phyloP scores from a whole-genome alignment of 2,888 invertebrate genomes.

The Mesorhabditis spiculigera region DNA sequence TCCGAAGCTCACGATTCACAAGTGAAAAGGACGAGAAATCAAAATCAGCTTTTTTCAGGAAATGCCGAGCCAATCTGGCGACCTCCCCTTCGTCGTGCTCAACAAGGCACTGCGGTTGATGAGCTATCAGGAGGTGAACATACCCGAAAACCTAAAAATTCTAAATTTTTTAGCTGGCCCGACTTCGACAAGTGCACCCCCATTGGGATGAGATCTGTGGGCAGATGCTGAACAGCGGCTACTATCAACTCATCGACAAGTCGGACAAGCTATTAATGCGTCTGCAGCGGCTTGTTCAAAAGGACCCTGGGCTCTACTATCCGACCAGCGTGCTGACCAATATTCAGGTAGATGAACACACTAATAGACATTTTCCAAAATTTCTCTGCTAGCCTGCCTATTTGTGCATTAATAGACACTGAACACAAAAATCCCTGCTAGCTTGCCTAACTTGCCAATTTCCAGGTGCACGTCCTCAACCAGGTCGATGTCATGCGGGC shows the following conservation, averaged over 20 bases:
- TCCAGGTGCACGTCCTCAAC: slow-evolving; percentile 54
- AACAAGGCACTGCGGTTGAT: not conserved
- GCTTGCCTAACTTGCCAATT: not conserved
- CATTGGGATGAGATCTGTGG: slow-evolving; percentile 56
- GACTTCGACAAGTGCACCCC: slow-evolving; percentile 49
- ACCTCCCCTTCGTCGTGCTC: not conserved
- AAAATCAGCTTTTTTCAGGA: not conserved
- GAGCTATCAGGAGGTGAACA: not conserved
- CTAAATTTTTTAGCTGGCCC: slow-evolving; percentile 29
- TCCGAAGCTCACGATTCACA: too few relatives aligned
- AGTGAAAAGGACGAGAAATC: too few relatives aligned
- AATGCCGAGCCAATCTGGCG: not conserved
- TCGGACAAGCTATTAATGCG: slow-evolving; percentile 40
- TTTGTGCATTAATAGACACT: not conserved
- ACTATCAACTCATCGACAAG: slow-evolving; percentile 45
- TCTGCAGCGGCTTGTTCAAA: slow-evolving; percentile 32
- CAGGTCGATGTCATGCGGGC: slow-evolving; percentile 55
- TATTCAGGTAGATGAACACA: slow-evolving; percentile 18
- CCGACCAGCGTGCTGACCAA: slow-evolving; percentile 48
- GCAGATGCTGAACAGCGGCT: slow-evolving; percentile 50
- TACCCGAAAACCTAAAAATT: not conserved
- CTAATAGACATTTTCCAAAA: not conserved
- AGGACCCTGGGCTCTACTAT: slow-evolving; percentile 34
- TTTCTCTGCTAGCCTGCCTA: not conserved
- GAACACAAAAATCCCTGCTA: not conserved